Percentiles rank a stretch among this genome's conserved stretches.
phyloP scores from a whole-genome alignment of 2,113 vertebrate genomes.

The Sardina pilchardus region DNA sequence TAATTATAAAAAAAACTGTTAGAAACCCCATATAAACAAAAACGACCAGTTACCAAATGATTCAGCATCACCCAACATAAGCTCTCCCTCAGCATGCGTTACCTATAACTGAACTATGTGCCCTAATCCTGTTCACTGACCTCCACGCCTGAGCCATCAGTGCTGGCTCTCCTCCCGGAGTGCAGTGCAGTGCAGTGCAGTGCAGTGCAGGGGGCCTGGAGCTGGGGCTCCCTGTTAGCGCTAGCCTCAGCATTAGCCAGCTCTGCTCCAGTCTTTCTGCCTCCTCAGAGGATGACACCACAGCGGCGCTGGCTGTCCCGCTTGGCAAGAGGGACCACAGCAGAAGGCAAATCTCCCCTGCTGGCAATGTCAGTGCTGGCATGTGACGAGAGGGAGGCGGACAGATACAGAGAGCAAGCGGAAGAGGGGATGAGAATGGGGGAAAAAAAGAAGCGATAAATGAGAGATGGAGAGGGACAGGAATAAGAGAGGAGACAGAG shows the following conservation, averaged over 20 bases:
- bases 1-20: not conserved
- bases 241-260: not conserved
- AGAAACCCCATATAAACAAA: not conserved
- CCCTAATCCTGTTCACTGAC: not conserved
- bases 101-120: not conserved
- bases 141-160: not conserved
- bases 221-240: not conserved
- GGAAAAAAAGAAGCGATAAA: not conserved
- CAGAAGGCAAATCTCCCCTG: not conserved
- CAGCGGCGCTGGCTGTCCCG: not conserved
- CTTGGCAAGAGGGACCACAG: not conserved
- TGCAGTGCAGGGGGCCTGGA: too few relatives aligned
- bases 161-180: not conserved
- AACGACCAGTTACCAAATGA: not conserved
- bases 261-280: not conserved
- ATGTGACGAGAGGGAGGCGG: not conserved
- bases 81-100: not conserved
- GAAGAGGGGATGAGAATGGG: not conserved
- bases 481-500: not conserved
- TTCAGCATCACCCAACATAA: not conserved
- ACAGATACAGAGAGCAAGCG: not conserved
- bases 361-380: conserved; percentile 10
- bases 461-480: not conserved
- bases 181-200: too few relatives aligned
- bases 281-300: conserved; percentile 11